Evolutionary conservation across 2,888 invertebrate species (phyloP), one percentile per base, ranked within the genome.

Genomic region (Amiota communis): DNA sequence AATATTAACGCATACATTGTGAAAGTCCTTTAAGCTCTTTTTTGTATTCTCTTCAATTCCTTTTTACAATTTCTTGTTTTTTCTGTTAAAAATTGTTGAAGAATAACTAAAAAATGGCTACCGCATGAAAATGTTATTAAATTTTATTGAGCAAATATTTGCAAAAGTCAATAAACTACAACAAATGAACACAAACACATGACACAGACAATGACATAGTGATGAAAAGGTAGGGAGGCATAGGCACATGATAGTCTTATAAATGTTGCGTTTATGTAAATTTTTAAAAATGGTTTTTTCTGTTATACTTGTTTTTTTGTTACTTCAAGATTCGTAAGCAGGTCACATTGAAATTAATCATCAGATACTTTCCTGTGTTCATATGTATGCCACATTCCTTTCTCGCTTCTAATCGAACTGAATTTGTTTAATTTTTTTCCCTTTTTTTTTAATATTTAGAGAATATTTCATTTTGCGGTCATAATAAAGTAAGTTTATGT

Each of bases 81-180:
- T 59, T 65, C 72, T 10, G 67, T 79, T 73, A 51, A 59, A 59
- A 75, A 74, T 8, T 23, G 53, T 36, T 67, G 15, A 17, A 57
- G 46, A 64, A 36, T 12, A 71, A 70, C 17, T n/a, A 81, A 86
- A 85, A 83, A 85, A 83, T 86, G 81, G 86, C 86, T 85, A 85
- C 83, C 86, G 83, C 83, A 83, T 86, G 81, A 85, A 51, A 71
- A 83, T 86, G 85, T 85, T 84, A 86, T 86, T 86, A 83, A 86
- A 85, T 86, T 79, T 71, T 65, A 78, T 84, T 77, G 81, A 78
- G 78, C n/a, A 85, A 86, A 86, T 85, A 83, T 83, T 82, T 82
- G 80, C 84, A 75, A 86, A 85, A 83, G 83, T 83, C 83, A 83
- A 83, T 83, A 83, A 86, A 83, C 84, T 74, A 85, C 83, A 81